Conservation (phyloP, 1,140 invertebrate species). For the Micrasema minimum region DNA sequence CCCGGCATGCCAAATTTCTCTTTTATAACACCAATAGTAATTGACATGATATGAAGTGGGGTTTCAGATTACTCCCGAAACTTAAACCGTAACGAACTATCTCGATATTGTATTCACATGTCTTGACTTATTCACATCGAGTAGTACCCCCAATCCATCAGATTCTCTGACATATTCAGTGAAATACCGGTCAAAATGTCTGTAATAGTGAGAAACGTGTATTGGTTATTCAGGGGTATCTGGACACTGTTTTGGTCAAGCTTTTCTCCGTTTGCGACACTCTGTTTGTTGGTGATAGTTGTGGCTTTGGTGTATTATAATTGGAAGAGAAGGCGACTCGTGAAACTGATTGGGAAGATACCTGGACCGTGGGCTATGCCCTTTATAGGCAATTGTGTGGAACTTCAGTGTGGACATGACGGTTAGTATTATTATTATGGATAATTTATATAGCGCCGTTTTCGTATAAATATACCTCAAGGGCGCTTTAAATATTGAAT, state of each 20-base stretch:
- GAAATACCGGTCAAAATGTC: conserved; percentile 11
- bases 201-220: conserved; percentile 25
- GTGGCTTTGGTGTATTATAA: conserved; percentile 57
- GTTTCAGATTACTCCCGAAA: too few relatives aligned
- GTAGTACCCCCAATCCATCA: too few relatives aligned
- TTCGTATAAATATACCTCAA: too few relatives aligned
- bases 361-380: conserved; percentile 70
- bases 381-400: conserved; percentile 60
- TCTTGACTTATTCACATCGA: too few relatives aligned
- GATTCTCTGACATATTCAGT: too few relatives aligned
- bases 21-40: conserved; percentile 4
- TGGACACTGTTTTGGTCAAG: conserved; percentile 1
- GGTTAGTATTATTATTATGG: conserved; percentile 44
- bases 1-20: conserved; percentile 25
- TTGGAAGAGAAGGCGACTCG: conserved; percentile 58
- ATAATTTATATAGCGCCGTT: too few relatives aligned
- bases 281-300: conserved; percentile 44
- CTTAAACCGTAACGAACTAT: too few relatives aligned
- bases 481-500: too few relatives aligned
- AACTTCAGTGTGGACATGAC: conserved; percentile 50
- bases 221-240: background rate
- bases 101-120: too few relatives aligned
- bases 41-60: too few relatives aligned
- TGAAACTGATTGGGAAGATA: conserved; percentile 64
- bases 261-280: conserved; percentile 44